A percentile compares a stretch with the other conserved stretches of the same genome.
Conservation (phyloP, 2,113 vertebrate species). For the Neogale vison region DNA sequence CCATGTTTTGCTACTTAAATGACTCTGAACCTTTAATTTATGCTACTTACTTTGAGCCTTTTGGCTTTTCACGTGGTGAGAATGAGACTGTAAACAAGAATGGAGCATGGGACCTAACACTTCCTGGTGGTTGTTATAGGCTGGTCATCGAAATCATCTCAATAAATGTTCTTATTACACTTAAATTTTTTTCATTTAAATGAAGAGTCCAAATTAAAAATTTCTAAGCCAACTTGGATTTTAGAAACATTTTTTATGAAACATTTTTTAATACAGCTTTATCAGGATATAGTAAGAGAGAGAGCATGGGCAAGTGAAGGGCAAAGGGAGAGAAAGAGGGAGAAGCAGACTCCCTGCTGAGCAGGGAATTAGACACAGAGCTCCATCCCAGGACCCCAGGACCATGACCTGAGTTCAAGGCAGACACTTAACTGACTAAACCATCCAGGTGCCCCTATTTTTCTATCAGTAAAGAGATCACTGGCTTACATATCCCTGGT, state of each 20-base stretch:
- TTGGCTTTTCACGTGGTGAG: slow-evolving; percentile 2
- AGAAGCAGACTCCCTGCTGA: not conserved
- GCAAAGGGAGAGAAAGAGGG: not conserved
- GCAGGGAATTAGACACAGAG: not conserved
- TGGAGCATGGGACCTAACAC: not conserved
- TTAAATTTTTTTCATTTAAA: not conserved
- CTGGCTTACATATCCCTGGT: not conserved
- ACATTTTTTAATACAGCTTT: not conserved
- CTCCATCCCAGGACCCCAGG: not conserved
- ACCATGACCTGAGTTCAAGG: not conserved
- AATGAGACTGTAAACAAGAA: not conserved
- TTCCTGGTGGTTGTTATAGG: not conserved
- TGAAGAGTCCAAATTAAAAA: slow-evolving; percentile 22
- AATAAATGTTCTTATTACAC: not conserved
- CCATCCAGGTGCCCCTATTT: not conserved
- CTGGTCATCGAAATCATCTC: not conserved
- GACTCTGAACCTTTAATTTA: not conserved
- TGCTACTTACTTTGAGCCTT: not conserved
- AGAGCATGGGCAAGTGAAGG: not conserved
- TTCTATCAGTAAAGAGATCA: not conserved
- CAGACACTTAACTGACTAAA: not conserved
- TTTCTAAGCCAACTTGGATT: not conserved
- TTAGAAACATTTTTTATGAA: not conserved
- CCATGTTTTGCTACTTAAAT: not conserved
- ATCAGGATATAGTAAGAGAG: not conserved